Evolutionary conservation across 2,797 vertebrate species (phyloP), one percentile per base, ranked within the genome.

Genomic region (Leptatherina wallacei): DNA sequence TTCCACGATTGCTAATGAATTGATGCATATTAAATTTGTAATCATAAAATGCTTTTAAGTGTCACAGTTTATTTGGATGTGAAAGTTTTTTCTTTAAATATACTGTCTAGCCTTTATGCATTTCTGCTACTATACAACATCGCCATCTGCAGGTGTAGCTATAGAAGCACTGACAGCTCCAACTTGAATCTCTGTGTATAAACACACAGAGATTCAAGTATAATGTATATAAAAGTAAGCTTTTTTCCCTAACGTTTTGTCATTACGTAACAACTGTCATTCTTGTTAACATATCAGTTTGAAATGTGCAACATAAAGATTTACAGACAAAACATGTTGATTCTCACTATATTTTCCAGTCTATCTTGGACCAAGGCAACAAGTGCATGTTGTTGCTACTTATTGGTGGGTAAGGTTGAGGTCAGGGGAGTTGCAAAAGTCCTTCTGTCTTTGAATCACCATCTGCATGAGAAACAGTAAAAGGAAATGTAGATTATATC

Each of bases 61-160:
- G 2, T 51, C 6, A 44, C 8, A 24, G 29, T 55, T 27, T 29
- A 47, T 55, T 16, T 16, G 52, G 2, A 27, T 14, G 52, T 27
- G 12, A 12, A 24, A 36, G 13, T 27, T 27, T 52, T 64, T 49
- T n/a, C 6, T 22, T 22, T 27, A 9, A 14, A 38, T 16, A 16
- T 6, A 2, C n/a, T 16, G 3, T 2, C 6, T 4, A 59, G 6
- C 22, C 9, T 29, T 14, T 7, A 32, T 57, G 18, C 4, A 24
- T 52, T 40, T 72, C 4, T 35, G 18, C 44, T 14, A 18, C 14
- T 83, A 72, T 73, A 60, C 73, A 83, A 82, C 75, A 85, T 5
- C 80, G 86, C 82, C 88, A 82, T 70, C 90, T 89, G n/a, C 58
- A 69, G 91, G 87, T 55, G 4, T 3, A 58, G 1, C 35, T 47